phyloP scores from a whole-genome alignment of 1,140 invertebrate genomes.

The Linepithema humile region DNA sequence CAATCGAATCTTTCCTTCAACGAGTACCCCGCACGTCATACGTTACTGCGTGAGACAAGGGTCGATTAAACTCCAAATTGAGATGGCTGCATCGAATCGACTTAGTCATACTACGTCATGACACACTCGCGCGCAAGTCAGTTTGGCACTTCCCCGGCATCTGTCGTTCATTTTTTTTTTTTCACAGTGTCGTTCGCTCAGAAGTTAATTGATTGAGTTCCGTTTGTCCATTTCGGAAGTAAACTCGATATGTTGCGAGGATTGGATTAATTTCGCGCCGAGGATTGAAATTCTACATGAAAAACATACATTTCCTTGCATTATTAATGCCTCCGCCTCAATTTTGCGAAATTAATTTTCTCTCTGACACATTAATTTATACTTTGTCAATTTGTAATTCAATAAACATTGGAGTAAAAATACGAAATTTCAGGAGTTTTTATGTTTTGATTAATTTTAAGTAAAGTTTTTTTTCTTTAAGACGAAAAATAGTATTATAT shows the following conservation, averaged over 20 bases:
- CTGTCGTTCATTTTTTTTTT: background rate
- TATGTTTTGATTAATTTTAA: background rate
- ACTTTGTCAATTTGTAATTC: background rate
- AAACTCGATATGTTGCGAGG: background rate
- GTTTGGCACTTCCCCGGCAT: slow-evolving; percentile 30
- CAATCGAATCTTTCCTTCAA: background rate
- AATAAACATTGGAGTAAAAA: background rate
- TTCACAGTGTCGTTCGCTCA: slow-evolving; percentile 8
- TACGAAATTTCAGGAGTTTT: background rate
- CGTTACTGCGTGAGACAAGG: slow-evolving; percentile 1
- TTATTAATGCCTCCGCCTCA: background rate
- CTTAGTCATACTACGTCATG: slow-evolving; percentile 26
- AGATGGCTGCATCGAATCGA: slow-evolving; percentile 18
- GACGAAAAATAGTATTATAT: background rate
- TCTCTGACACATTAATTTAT: background rate
- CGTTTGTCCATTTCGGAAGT: background rate
- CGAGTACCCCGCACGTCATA: background rate
- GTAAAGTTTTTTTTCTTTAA: background rate
- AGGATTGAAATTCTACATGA: background rate
- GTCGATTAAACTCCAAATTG: slow-evolving; percentile 58
- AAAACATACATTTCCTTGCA: background rate
- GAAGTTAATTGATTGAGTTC: slow-evolving; percentile 32
- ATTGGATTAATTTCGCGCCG: slow-evolving; percentile 14
- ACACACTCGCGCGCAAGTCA: slow-evolving; percentile 27
- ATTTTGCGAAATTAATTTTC: background rate